Evolutionary conservation across 2,888 invertebrate genomes (phyloP).

Genomic region (Apodemia zela): DNA sequence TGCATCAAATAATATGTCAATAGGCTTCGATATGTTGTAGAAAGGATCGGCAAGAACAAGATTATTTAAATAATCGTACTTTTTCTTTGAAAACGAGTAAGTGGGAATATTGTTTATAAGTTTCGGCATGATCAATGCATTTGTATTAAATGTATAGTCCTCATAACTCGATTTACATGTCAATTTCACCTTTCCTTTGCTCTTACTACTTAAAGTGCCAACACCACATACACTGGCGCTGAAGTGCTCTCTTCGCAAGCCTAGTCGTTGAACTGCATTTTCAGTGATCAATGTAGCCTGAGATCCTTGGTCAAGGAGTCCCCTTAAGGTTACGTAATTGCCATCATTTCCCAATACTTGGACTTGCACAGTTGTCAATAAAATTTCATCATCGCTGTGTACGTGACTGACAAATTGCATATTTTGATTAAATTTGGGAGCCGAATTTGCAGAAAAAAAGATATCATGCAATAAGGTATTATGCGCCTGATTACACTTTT

Average conservation of each 20-base stretch:
- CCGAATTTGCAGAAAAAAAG: too few relatives aligned
- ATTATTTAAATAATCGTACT: background rate
- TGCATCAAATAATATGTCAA: background rate
- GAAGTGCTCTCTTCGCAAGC: background rate
- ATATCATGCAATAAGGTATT: too few relatives aligned
- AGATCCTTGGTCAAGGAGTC: background rate
- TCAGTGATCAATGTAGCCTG: background rate
- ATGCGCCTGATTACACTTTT: too few relatives aligned
- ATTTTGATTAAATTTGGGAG: too few relatives aligned
- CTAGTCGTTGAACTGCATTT: background rate
- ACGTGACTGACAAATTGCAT: too few relatives aligned
- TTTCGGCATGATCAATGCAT: background rate
- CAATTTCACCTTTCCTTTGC: background rate
- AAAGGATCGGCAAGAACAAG: background rate
- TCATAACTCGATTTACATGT: background rate
- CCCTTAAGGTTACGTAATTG: background rate
- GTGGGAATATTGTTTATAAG: background rate
- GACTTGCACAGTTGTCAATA: too few relatives aligned
- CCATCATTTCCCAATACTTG: background rate
- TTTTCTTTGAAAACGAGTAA: background rate
- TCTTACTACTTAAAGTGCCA: background rate
- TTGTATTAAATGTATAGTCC: background rate
- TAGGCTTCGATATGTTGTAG: background rate
- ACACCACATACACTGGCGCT: background rate
- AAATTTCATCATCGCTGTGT: too few relatives aligned